A percentile compares a stretch with the other conserved stretches of the same genome.
Evolutionary conservation across 2,888 invertebrate species (phyloP).

Genomic region (Aphrophora alni): DNA sequence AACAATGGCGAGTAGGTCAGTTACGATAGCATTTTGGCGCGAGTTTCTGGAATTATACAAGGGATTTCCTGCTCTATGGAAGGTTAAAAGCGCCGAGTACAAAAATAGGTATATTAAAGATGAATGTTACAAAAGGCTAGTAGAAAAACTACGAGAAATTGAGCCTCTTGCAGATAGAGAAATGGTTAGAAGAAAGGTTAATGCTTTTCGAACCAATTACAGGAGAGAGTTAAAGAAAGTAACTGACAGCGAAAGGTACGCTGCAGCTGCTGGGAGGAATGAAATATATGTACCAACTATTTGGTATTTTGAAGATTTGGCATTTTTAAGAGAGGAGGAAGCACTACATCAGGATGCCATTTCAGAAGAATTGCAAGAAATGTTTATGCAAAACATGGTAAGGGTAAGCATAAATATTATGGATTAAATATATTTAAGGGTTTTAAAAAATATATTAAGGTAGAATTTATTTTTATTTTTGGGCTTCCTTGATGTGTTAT

Average conservation of each 20-base stretch:
- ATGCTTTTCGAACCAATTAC: constrained; percentile 4
- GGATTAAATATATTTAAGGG: no score
- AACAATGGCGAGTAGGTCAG: constrained; percentile 6
- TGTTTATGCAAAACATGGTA: constrained; percentile 2
- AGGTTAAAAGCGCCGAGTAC: background rate
- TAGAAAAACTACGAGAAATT: background rate
- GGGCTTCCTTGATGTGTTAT: no score
- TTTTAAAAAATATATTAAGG: no score
- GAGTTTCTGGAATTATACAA: constrained; percentile 6
- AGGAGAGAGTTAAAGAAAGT: background rate
- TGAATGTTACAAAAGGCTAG: background rate
- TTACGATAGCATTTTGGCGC: constrained; percentile 2
- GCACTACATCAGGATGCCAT: background rate
- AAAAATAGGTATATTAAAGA: background rate
- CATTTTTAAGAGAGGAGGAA: background rate
- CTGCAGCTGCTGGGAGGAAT: background rate
- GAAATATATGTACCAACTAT: background rate
- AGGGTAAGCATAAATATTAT: background rate
- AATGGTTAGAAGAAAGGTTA: constrained; percentile 3
- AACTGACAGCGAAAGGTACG: background rate
- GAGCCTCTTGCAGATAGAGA: background rate
- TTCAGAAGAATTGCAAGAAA: background rate
- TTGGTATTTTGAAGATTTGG: background rate
- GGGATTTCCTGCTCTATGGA: background rate
- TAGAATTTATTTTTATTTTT: no score